phyloP scores from a whole-genome alignment of 2,113 vertebrate genomes.

The Scalopus aquaticus region DNA sequence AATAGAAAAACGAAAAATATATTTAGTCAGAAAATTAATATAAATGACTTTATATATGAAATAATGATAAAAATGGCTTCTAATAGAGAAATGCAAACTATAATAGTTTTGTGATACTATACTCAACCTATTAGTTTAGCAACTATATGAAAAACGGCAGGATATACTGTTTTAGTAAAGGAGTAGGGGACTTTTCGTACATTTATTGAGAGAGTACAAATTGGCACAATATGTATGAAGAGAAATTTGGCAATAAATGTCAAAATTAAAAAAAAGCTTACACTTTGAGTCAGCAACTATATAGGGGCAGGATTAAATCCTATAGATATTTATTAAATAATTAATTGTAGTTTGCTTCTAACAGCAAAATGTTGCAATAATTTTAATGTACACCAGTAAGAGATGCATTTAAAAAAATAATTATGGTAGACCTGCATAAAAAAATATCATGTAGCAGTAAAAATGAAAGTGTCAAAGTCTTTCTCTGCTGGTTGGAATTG shows the following conservation, averaged over 20 bases:
- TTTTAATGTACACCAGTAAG: not conserved
- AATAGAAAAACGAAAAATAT: not conserved
- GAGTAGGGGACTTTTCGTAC: not conserved
- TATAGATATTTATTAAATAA: not conserved
- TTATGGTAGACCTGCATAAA: not conserved
- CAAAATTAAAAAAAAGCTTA: constrained; percentile 7
- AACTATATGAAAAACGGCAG: not conserved
- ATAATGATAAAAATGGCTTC: not conserved
- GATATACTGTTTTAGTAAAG: not conserved
- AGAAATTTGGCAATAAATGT: not conserved
- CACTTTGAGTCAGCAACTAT: not conserved
- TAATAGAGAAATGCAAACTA: not conserved
- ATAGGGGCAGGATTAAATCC: not conserved
- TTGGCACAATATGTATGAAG: not conserved
- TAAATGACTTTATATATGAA: not conserved
- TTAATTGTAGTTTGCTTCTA: not conserved
- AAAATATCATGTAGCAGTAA: not conserved
- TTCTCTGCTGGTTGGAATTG: not conserved
- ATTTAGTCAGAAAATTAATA: not conserved
- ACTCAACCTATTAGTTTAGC: not conserved
- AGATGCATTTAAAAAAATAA: not conserved
- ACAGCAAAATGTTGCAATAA: not conserved
- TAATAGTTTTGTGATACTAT: not conserved
- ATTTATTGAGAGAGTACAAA: not conserved
- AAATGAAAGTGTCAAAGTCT: not conserved